Evolutionary conservation across 2,888 invertebrate genomes (phyloP).

Genomic region (Xestia rhomboidea): DNA sequence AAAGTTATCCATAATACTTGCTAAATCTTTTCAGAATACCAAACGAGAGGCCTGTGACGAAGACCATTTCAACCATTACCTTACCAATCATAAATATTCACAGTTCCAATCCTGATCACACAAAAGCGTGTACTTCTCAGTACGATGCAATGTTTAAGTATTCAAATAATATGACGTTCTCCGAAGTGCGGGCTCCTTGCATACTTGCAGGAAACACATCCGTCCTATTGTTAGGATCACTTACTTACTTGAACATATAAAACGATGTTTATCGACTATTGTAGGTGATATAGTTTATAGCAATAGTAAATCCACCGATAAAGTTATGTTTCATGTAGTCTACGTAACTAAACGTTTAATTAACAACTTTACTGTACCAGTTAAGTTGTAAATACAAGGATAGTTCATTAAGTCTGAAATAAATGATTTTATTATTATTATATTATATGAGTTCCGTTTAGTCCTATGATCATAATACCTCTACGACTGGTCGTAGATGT

Average conservation of each 20-base stretch:
- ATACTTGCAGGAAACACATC: constrained; percentile 79
- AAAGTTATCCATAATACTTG: not conserved
- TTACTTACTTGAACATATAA: constrained; percentile 65
- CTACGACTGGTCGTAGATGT: not conserved
- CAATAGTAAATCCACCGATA: not conserved
- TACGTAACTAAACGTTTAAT: not conserved
- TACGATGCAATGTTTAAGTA: constrained; percentile 54
- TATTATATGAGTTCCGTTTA: too few species aligned
- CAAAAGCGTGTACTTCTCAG: constrained; percentile 53
- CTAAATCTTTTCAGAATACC: not conserved
- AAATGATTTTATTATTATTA: too few species aligned
- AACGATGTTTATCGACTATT: constrained; percentile 50
- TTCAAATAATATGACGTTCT: constrained; percentile 68
- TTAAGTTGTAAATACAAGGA: not conserved
- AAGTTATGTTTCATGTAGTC: not conserved
- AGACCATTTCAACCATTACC: not conserved
- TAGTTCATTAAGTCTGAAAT: too few species aligned
- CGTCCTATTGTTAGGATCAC: constrained; percentile 74
- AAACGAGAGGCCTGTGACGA: not conserved
- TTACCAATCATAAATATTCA: constrained; percentile 16
- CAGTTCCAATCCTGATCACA: constrained; percentile 47
- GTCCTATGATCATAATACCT: not conserved
- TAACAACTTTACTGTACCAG: not conserved
- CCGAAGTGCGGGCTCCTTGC: constrained; percentile 61
- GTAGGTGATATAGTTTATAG: constrained; percentile 1